Evolutionary conservation across 2,888 invertebrate genomes (phyloP).

Genomic region (Syrista parreyssii): DNA sequence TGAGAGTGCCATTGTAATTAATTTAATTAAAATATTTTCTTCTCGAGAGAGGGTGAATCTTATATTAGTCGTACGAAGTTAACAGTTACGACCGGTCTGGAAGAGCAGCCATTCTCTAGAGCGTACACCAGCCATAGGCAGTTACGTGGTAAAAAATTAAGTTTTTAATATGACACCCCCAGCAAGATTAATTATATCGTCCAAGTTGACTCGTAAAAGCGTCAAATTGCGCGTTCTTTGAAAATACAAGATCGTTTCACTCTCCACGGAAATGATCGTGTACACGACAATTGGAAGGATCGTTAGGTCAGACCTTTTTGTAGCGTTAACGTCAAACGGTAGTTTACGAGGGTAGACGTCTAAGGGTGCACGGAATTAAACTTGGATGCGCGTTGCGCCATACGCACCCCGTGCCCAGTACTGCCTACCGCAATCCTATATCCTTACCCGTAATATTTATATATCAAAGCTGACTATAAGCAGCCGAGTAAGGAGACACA

Average conservation of each 20-base stretch:
- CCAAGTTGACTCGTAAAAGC: conserved; percentile 11
- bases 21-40: conserved; percentile 7
- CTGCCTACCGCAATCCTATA: background rate
- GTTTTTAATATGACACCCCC: conserved; percentile 9
- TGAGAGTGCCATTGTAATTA: conserved; percentile 5
- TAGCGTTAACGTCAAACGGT: background rate
- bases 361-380: background rate
- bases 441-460: background rate
- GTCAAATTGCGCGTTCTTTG: background rate
- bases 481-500: background rate
- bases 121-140: conserved; percentile 1
- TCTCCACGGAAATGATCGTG: background rate
- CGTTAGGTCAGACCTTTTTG: background rate
- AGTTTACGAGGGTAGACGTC: background rate
- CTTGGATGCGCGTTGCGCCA: background rate
- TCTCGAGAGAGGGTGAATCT: background rate
- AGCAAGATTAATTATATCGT: conserved; percentile 16
- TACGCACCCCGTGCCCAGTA: background rate
- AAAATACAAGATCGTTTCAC: background rate
- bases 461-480: background rate
- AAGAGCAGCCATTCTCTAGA: background rate
- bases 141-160: conserved; percentile 15
- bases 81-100: conserved; percentile 3
- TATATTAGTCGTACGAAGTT: conserved; percentile 6
- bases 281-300: background rate